Evolutionary conservation across 2,888 invertebrate genomes (phyloP).

Genomic region (Lasioglossum lativentre): DNA sequence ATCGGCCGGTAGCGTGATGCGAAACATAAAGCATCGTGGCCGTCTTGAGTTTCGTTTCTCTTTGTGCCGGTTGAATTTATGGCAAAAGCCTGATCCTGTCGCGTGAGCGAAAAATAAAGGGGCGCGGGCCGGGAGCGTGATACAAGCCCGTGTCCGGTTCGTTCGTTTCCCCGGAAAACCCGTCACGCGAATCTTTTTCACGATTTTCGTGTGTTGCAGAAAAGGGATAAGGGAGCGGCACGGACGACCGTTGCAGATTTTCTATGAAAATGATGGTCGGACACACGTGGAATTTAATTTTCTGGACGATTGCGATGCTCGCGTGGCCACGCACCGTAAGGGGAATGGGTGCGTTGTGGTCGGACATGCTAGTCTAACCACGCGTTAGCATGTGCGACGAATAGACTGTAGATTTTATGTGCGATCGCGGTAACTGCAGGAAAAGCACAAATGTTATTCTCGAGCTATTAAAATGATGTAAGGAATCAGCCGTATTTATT

Average conservation of each 20-base stretch:
- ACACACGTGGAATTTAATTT: background rate
- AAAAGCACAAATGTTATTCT: no score
- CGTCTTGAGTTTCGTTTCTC: constrained; percentile 72
- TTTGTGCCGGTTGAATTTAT: constrained; percentile 66
- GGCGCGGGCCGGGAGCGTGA: constrained; percentile 14
- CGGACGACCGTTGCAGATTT: background rate
- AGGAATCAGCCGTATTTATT: no score
- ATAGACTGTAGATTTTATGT: background rate
- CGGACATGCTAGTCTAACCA: background rate
- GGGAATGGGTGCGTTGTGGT: background rate
- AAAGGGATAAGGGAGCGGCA: background rate
- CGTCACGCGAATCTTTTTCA: constrained; percentile 8
- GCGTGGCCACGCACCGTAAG: background rate
- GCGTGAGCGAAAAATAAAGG: constrained; percentile 63
- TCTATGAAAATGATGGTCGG: background rate
- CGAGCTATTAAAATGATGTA: no score
- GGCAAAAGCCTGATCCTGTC: constrained; percentile 57
- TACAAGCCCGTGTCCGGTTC: constrained; percentile 36
- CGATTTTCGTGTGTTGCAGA: background rate
- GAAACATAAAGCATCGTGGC: constrained; percentile 73
- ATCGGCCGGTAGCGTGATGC: constrained; percentile 79
- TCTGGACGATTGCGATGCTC: background rate
- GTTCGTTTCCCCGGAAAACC: constrained; percentile 40
- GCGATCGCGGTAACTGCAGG: no score
- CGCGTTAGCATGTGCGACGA: background rate